Percentiles rank a stretch among this genome's conserved stretches.
Evolutionary conservation across 2,797 vertebrate genomes (phyloP).

Genomic region (Sternotherus odoratus): DNA sequence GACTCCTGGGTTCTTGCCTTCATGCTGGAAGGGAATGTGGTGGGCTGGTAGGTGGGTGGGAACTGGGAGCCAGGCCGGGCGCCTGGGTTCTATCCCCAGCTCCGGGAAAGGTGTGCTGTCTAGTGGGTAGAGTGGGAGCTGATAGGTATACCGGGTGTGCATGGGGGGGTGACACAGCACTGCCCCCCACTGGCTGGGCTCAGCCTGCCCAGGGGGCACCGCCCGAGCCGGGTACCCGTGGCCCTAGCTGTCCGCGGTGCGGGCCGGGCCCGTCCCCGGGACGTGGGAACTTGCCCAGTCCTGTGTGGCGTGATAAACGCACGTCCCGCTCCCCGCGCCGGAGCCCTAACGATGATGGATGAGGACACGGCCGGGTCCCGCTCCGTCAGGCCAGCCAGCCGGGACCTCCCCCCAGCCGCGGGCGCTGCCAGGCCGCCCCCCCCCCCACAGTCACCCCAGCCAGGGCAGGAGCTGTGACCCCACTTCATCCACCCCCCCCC

Average conservation of each 20-base stretch:
- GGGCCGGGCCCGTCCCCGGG: neutral
- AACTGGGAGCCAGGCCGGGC: neutral
- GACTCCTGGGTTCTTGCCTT: neutral
- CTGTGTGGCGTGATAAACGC: constrained; percentile 22
- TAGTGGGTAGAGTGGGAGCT: neutral
- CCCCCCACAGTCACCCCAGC: no score
- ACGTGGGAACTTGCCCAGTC: neutral
- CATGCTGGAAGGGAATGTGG: neutral
- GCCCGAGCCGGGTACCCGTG: neutral
- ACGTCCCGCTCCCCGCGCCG: neutral
- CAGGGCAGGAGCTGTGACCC: no score
- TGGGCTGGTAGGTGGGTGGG: neutral
- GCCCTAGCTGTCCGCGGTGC: neutral
- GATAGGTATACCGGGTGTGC: neutral
- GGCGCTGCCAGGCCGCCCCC: no score
- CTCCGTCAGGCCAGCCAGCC: neutral
- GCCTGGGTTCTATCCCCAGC: neutral
- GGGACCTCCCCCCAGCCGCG: no score
- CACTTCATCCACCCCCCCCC: no score
- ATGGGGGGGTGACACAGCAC: neutral
- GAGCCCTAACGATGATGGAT: constrained; percentile 42
- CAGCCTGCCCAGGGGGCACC: neutral
- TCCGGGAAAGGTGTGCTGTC: neutral
- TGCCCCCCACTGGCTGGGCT: neutral
- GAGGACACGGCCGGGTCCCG: neutral